A percentile compares a stretch with the other conserved stretches of the same genome.
Conservation (phyloP, 2,888 invertebrate species). For the Rosalia funebris region DNA sequence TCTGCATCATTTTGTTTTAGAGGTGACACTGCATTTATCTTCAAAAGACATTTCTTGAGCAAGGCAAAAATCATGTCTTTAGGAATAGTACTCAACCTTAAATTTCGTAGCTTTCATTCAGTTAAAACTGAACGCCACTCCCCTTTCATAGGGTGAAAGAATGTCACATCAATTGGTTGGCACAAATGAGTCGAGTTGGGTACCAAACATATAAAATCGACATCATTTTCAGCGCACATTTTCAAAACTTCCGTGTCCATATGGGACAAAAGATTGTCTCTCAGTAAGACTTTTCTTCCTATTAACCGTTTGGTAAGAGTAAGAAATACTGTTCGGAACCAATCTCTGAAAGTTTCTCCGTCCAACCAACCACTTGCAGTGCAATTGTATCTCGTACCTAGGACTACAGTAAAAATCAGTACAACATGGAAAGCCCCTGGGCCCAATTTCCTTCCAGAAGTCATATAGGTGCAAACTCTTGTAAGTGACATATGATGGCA, state of each 20-base stretch:
- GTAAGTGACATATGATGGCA: slow-evolving; percentile 1
- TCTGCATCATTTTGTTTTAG: too few relatives aligned
- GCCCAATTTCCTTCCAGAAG: slow-evolving; percentile 58
- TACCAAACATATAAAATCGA: slow-evolving; percentile 51
- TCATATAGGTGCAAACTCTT: slow-evolving; percentile 49
- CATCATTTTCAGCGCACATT: slow-evolving; percentile 51
- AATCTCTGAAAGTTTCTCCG: slow-evolving; percentile 41
- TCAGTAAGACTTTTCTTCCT: slow-evolving; percentile 23
- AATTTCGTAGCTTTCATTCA: too few relatives aligned
- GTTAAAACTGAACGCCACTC: too few relatives aligned
- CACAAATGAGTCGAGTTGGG: slow-evolving; percentile 23
- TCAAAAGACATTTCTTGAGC: too few relatives aligned
- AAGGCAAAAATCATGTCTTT: too few relatives aligned
- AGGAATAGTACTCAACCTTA: too few relatives aligned
- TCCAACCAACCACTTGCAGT: slow-evolving; percentile 53
- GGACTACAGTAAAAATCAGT: slow-evolving; percentile 29
- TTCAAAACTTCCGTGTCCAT: slow-evolving; percentile 27
- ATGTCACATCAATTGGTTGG: slow-evolving; percentile 11
- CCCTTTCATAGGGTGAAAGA: too few relatives aligned
- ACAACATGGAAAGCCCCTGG: slow-evolving; percentile 42
- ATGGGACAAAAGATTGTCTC: slow-evolving; percentile 29
- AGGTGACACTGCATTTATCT: too few relatives aligned
- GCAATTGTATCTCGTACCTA: slow-evolving; percentile 53
- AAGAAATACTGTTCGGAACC: slow-evolving; percentile 33
- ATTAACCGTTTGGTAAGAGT: slow-evolving; percentile 24